Conservation (phyloP, 2,888 invertebrate genomes). For the Frankliniella fusca region DNA sequence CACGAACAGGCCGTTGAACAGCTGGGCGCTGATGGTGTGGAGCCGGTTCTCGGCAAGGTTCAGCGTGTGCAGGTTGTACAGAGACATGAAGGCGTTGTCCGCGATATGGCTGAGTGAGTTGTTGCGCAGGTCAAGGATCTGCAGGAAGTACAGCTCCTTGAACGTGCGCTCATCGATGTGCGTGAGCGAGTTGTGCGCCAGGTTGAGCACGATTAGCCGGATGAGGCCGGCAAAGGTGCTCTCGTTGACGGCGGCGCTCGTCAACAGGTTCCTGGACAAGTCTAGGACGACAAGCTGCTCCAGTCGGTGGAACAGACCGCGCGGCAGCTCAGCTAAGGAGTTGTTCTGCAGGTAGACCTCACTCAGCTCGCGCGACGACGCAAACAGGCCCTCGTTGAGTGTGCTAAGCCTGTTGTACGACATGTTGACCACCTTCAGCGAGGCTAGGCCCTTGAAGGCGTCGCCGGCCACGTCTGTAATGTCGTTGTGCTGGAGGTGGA, state of each 20-base stretch:
- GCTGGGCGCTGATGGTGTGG: constrained; percentile 71
- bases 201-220: constrained; percentile 75
- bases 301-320: constrained; percentile 75
- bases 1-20: constrained; percentile 79
- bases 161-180: constrained; percentile 79
- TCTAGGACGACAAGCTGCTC: constrained; percentile 81
- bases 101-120: constrained; percentile 85
- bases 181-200: constrained; percentile 80
- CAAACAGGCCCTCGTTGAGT: constrained; percentile 76
- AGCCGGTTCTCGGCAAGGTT: constrained; percentile 84
- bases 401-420: constrained; percentile 79
- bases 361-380: constrained; percentile 72
- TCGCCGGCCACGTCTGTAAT: constrained; percentile 74
- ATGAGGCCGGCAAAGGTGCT: constrained; percentile 81
- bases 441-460: constrained; percentile 72
- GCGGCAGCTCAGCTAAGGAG: constrained; percentile 73
- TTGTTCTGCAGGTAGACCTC: constrained; percentile 83
- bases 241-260: constrained; percentile 78
- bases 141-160: constrained; percentile 79
- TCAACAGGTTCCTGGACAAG: constrained; percentile 77
- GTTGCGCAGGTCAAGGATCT: constrained; percentile 78
- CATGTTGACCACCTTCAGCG: constrained; percentile 76
- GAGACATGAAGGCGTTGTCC: constrained; percentile 79
- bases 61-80: constrained; percentile 83
- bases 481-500: constrained; percentile 78